Conservation (phyloP, 2,113 vertebrate species). For the Progne subis region DNA sequence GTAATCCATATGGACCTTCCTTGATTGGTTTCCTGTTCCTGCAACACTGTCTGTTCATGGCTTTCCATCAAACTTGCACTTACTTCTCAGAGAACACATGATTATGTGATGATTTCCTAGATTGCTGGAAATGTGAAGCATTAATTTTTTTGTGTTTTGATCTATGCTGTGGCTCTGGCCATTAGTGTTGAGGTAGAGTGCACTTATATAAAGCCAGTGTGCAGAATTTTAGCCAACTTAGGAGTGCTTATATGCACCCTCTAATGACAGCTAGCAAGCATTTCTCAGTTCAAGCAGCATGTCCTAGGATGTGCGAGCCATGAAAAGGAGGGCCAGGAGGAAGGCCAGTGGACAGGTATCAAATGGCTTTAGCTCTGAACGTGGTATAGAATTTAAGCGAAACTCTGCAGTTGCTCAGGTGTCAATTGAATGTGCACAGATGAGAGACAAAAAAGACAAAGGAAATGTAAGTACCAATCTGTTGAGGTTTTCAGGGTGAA, state of each 20-base stretch:
- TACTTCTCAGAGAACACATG: background rate
- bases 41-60: background rate
- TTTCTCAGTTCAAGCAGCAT: background rate
- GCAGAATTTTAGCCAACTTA: background rate
- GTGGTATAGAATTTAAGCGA: background rate
- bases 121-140: background rate
- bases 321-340: background rate
- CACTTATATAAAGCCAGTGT: background rate
- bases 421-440: background rate
- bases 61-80: background rate
- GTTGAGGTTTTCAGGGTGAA: background rate
- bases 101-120: background rate
- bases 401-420: background rate
- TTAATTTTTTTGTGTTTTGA: background rate
- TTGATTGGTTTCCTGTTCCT: conserved; percentile 30
- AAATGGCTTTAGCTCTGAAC: background rate
- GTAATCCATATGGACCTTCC: conserved; percentile 22
- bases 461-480: background rate
- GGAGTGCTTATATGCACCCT: background rate
- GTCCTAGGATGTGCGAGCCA: background rate
- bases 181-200: background rate
- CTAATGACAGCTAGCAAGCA: background rate
- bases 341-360: background rate
- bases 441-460: background rate
- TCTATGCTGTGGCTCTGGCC: background rate